Evolutionary conservation across 2,113 vertebrate species (phyloP), one percentile per base, ranked within the genome.

Genomic region (Apeltes quadracus): DNA sequence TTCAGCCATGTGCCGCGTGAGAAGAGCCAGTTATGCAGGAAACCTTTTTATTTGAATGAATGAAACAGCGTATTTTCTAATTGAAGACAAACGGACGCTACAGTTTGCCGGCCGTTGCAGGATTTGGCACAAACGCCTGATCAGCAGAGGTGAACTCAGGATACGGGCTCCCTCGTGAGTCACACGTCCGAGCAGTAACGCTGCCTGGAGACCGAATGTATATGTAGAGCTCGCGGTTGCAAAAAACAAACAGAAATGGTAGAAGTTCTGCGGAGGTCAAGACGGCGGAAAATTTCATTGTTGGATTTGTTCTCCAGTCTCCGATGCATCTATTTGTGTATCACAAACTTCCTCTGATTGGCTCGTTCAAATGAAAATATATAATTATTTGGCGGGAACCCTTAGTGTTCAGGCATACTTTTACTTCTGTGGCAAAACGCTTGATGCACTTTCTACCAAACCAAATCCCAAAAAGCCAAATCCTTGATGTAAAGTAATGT

Each of bases 11-110:
- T 34, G 57, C 88, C 56, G 85, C 88, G 86, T 90, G 86, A 90
- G 72, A 83, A 15, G 80, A 71, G 72, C 68, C 73, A 81, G 62
- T 85, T 89, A 81, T 62, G 48, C 69, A 78, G 69, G 74, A 84
- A 82, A 68, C 34, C 48, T 72, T 82, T 76, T 82, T 70, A 71
- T 84, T 83, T 88, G 77, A 87, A 87, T 81, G 84, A 89, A 83
- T 59, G 75, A 74, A 79, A 79, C 72, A 72, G 82, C 66, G 79
- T 72, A 63, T 64, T 73, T 81, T 72, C 66, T 79, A 83, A 83
- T 63, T 79, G 71, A 70, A 69, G 81, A 77, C 59, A 83, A 80
- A 62, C 73, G 75, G 72, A 76, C 27, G 23, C 29, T 74, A 16
- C 25, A 46, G 41, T 63, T 76, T 68, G 75, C 29, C 53, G 58